A percentile compares a stretch with the other conserved stretches of the same genome.
Conservation (phyloP, 2,113 vertebrate genomes). For the human region GRCh38 chr5:118557001-118557500, state of each 20-base stretch:
- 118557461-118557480: neutral
- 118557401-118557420: slow-evolving; percentile 52
- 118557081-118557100: neutral
- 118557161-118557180: neutral
- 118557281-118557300: neutral
- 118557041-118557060: neutral
- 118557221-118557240: neutral
- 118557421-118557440: neutral
- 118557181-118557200: neutral
- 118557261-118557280: neutral
- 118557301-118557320: neutral
- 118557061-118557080: neutral
- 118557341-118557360: neutral
- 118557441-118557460: neutral
- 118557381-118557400: neutral
- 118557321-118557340: neutral
- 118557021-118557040: neutral
- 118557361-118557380: neutral
- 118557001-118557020: neutral
- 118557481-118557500: neutral
- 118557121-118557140: neutral
- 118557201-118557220: no score
- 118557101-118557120: neutral
- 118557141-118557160: neutral
- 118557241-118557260: neutral